Percentiles rank a stretch among this genome's conserved stretches.
Evolutionary conservation across 2,113 vertebrate genomes (phyloP).

Genomic region (Ophthalmolycus amberensis): DNA sequence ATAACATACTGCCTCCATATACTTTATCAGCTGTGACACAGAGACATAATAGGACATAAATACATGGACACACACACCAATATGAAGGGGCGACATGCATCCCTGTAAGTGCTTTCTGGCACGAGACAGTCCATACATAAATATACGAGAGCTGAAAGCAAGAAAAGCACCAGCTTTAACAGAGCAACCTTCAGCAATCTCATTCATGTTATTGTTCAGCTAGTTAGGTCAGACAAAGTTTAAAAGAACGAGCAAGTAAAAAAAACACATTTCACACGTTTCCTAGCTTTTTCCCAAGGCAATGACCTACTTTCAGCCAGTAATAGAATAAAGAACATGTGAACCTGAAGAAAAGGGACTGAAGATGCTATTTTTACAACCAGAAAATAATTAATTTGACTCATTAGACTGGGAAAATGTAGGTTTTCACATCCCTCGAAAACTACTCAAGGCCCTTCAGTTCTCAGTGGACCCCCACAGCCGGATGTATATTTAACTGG

Average conservation of each 20-base stretch:
- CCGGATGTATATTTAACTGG: not conserved
- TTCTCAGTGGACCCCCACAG: not conserved
- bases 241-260: not conserved
- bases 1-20: slow-evolving; percentile 36
- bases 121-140: slow-evolving; percentile 4
- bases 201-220: not conserved
- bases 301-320: not conserved
- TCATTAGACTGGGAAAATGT: not conserved
- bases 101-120: slow-evolving; percentile 11
- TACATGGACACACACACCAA: not conserved
- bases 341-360: not conserved
- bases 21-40: slow-evolving; percentile 47
- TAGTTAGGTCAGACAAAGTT: slow-evolving; percentile 15
- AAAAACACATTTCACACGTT: slow-evolving; percentile 21
- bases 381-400: not conserved
- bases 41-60: slow-evolving; percentile 47
- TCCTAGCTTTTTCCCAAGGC: not conserved
- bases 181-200: not conserved
- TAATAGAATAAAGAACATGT: not conserved
- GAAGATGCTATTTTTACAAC: not conserved
- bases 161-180: slow-evolving; percentile 13
- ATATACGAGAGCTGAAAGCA: slow-evolving; percentile 22
- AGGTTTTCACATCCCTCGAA: not conserved
- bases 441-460: not conserved
- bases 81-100: slow-evolving; percentile 2